Percentiles rank a stretch among this genome's conserved stretches.
These are phyloP conservation scores for Gallinago paraguaiae DNA, from an alignment of 2,113 vertebrate species.

Conservation along the genomic window DNA sequence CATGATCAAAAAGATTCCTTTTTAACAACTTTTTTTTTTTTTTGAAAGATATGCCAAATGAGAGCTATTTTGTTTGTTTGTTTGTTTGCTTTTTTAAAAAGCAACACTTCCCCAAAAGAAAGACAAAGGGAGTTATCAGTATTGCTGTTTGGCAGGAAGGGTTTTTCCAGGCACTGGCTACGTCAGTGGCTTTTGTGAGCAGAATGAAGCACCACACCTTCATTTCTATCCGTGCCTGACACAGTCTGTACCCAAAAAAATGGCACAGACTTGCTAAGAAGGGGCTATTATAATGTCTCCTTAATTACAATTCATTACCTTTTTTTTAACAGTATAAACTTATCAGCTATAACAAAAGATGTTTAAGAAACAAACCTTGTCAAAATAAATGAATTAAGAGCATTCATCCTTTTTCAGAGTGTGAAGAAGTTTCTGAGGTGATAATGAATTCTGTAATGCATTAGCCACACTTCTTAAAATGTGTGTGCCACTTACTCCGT, in stretches of 20 bases:
- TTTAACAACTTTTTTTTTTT: not conserved
- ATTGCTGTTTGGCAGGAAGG: conserved; percentile 3
- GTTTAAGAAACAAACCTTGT: conserved; percentile 45
- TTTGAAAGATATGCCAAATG: not conserved
- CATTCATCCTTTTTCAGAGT: conserved; percentile 27
- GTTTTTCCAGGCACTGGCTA: not conserved
- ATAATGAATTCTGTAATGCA: conserved; percentile 43
- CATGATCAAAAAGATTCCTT: not conserved
- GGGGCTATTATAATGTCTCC: not conserved
- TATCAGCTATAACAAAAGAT: conserved; percentile 51
- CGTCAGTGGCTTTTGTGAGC: not conserved
- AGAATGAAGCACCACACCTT: not conserved
- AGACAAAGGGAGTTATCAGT: not conserved
- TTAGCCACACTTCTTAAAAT: conserved; percentile 36
- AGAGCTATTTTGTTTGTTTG: not conserved
- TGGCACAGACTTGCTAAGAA: conserved; percentile 10
- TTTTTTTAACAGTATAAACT: conserved; percentile 31
- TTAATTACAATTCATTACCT: conserved; percentile 27
- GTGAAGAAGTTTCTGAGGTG: conserved; percentile 19
- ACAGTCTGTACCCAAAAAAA: not conserved
- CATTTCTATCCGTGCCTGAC: not conserved
- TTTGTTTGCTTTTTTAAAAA: not conserved
- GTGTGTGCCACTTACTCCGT: not conserved
- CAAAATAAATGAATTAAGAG: conserved; percentile 65
- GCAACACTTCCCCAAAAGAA: not conserved